Percentiles rank a stretch among this genome's conserved stretches.
Evolutionary conservation across 2,113 vertebrate genomes (phyloP).

Genomic region (Meleagris gallopavo): DNA sequence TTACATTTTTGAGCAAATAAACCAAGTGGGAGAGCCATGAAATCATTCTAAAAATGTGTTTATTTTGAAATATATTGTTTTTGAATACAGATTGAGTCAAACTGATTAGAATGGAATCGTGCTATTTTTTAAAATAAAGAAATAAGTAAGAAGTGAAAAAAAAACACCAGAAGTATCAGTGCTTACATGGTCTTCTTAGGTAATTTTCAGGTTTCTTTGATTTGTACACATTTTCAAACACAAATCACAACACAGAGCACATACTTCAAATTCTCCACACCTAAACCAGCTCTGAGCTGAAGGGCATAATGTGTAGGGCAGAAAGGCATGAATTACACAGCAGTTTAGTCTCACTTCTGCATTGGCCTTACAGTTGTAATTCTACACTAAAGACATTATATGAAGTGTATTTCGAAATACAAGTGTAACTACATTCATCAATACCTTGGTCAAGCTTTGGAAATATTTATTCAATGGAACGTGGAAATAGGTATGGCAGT

Average conservation of each 20-base stretch:
- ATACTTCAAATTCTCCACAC: background rate
- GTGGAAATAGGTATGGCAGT: background rate
- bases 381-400: background rate
- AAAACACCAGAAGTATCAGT: background rate
- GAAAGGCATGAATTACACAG: background rate
- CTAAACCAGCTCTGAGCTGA: background rate
- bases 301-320: background rate
- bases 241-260: background rate
- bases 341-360: background rate
- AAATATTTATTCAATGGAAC: background rate
- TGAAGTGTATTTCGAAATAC: background rate
- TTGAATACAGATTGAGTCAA: background rate
- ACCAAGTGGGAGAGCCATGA: background rate
- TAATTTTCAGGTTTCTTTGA: background rate
- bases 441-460: background rate
- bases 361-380: background rate
- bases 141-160: background rate
- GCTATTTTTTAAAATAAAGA: background rate
- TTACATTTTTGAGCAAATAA: background rate
- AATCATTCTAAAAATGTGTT: background rate
- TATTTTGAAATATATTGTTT: background rate
- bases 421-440: background rate
- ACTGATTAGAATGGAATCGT: background rate
- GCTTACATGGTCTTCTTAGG: background rate
- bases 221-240: background rate